phyloP scores from a whole-genome alignment of 2,888 invertebrate genomes.

The Lissocephala sabroskyi region DNA sequence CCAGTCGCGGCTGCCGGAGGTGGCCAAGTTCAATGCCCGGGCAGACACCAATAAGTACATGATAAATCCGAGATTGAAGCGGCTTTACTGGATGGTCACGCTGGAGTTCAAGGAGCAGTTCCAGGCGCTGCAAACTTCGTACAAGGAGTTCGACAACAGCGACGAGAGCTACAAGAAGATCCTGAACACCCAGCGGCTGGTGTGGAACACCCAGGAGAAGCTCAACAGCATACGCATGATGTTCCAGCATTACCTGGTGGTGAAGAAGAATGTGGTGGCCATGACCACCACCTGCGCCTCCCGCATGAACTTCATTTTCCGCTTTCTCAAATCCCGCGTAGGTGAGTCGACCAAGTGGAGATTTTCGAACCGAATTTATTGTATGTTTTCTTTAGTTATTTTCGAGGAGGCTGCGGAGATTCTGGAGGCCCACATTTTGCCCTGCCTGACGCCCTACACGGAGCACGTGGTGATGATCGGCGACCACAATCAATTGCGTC shows the following conservation, averaged over 20 bases:
- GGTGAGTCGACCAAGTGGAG: constrained; percentile 74
- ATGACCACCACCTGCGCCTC: constrained; percentile 86
- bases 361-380: too few relatives aligned
- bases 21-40: constrained; percentile 75
- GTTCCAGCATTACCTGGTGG: constrained; percentile 75
- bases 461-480: constrained; percentile 89
- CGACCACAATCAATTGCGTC: constrained; percentile 87
- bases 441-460: constrained; percentile 80
- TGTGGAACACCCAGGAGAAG: constrained; percentile 64
- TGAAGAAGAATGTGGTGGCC: constrained; percentile 77
- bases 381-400: constrained; percentile 74
- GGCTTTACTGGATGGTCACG: constrained; percentile 50
- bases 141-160: constrained; percentile 53
- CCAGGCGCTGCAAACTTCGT: constrained; percentile 46
- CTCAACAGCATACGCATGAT: constrained; percentile 75
- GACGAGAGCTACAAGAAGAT: constrained; percentile 52
- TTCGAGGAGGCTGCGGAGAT: constrained; percentile 94
- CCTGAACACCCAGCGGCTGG: constrained; percentile 41
- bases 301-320: constrained; percentile 76
- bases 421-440: constrained; percentile 85
- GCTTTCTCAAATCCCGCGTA: constrained; percentile 77
- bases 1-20: constrained; percentile 76
- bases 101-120: constrained; percentile 53
- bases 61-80: constrained; percentile 48
- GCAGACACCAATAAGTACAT: constrained; percentile 30